Conservation (phyloP, 1,140 invertebrate species). For the Agrilus planipennis region DNA sequence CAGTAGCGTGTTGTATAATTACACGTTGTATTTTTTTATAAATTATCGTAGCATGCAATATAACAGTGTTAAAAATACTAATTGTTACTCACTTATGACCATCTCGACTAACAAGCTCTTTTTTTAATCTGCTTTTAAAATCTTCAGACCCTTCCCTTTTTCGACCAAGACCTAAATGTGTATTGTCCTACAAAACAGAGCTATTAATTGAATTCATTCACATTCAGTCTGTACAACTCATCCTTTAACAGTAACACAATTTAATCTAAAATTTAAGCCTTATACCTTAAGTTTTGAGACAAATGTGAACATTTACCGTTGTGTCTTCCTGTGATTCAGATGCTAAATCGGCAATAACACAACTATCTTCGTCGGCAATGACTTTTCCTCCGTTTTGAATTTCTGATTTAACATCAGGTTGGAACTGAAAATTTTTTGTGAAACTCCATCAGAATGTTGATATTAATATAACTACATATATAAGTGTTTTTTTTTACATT, state of each 20-base stretch:
- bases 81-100: constrained; percentile 58
- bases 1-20: no score
- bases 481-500: no score
- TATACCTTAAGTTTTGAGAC: neutral
- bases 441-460: no score
- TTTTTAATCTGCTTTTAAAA: constrained; percentile 60
- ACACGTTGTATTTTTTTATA: no score
- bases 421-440: constrained; percentile 24
- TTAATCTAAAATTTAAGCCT: no score
- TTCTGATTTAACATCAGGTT: constrained; percentile 21
- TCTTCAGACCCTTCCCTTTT: constrained; percentile 52
- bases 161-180: constrained; percentile 15
- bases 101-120: constrained; percentile 73
- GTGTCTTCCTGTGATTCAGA: constrained; percentile 33
- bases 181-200: constrained; percentile 19
- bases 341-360: constrained; percentile 29
- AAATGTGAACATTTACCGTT: constrained; percentile 10
- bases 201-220: neutral
- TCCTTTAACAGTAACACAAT: no score
- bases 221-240: no score
- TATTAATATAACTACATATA: no score
- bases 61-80: no score
- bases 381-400: constrained; percentile 31
- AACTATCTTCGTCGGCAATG: constrained; percentile 29
- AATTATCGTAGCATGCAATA: no score